Conservation (phyloP, 2,797 vertebrate genomes). For the Pipistrellus nathusii region DNA sequence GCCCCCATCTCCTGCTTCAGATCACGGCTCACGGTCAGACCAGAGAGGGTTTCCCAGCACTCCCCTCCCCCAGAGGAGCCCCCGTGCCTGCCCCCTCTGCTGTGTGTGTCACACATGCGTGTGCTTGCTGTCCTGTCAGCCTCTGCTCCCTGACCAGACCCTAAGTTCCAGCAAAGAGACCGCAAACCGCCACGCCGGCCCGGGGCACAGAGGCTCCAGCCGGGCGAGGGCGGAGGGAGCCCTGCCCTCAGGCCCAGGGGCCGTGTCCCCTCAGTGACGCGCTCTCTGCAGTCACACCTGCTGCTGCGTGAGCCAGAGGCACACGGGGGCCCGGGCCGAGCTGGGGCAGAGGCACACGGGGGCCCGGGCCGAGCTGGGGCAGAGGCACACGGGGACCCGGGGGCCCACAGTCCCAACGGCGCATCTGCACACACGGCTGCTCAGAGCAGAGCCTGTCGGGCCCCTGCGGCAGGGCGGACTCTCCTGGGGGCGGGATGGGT, state of each 20-base stretch:
- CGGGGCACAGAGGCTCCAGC: too few relatives aligned
- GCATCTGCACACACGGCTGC: neutral
- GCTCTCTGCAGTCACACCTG: too few relatives aligned
- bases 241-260: too few relatives aligned
- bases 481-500: neutral
- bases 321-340: too few relatives aligned
- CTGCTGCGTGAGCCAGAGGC: too few relatives aligned
- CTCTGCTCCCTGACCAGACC: neutral
- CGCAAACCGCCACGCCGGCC: accelerated
- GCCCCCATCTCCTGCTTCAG: neutral
- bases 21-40: neutral
- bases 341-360: too few relatives aligned
- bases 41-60: neutral
- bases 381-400: neutral
- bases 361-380: neutral
- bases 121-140: accelerated
- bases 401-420: accelerated
- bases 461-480: neutral
- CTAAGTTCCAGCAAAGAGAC: neutral
- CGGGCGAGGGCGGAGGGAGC: too few relatives aligned
- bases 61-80: neutral
- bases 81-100: accelerated
- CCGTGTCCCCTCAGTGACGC: too few relatives aligned
- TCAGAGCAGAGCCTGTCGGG: neutral
- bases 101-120: accelerated